phyloP scores from a whole-genome alignment of 2,113 vertebrate genomes.

The Diphyllodes magnificus region DNA sequence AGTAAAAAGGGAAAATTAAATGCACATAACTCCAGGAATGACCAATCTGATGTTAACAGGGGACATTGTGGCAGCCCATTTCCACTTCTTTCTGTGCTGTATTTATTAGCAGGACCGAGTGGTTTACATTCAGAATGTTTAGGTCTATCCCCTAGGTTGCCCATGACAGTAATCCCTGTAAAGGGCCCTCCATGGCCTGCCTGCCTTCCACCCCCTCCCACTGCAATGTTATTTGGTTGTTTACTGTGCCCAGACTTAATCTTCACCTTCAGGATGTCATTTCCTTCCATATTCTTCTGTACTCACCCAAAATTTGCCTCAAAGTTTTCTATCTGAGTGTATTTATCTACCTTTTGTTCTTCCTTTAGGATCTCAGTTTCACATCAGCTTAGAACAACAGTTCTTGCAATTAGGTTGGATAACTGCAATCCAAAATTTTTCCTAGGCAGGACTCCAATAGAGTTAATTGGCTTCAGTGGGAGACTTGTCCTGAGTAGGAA shows the following conservation, averaged over 20 bases:
- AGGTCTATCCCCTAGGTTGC: neutral
- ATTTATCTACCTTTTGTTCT: neutral
- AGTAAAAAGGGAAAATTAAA: neutral
- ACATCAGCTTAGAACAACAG: neutral
- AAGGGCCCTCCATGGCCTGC: neutral
- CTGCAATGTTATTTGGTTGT: neutral
- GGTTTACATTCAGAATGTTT: neutral
- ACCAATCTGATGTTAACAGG: neutral
- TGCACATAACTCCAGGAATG: neutral
- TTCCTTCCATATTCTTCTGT: neutral
- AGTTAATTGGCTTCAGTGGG: conserved; percentile 48
- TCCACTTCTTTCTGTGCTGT: neutral
- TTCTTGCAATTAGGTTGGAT: neutral
- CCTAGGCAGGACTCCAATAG: conserved; percentile 3
- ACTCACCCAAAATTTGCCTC: neutral
- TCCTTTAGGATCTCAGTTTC: neutral
- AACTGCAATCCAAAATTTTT: neutral
- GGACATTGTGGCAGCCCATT: neutral
- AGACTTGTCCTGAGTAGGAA: neutral
- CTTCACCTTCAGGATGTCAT: neutral
- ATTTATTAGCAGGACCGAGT: neutral
- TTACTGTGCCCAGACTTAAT: neutral
- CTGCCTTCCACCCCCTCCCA: neutral
- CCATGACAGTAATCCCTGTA: neutral
- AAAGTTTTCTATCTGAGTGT: neutral